Conservation (phyloP, 2,888 invertebrate species). For the Ferrisia virgata region DNA sequence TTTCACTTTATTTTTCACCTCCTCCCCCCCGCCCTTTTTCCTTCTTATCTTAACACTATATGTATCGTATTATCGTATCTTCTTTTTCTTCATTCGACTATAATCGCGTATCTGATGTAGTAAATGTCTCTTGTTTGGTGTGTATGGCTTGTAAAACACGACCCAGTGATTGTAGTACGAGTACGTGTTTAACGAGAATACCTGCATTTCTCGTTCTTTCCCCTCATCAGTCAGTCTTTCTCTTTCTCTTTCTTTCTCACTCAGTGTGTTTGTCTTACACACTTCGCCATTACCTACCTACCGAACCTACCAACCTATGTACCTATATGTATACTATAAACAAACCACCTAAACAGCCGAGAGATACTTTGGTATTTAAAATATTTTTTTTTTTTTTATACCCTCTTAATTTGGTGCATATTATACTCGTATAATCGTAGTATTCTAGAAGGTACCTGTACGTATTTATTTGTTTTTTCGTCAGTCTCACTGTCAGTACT, state of each 20-base stretch:
- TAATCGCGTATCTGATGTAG: slow-evolving; percentile 6
- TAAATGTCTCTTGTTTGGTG: not conserved
- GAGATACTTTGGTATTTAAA: not conserved
- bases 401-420: slow-evolving; percentile 16
- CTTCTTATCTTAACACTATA: not conserved
- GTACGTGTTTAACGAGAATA: slow-evolving; percentile 27
- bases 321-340: not conserved
- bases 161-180: slow-evolving; percentile 19
- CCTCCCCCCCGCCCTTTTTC: slow-evolving; percentile 47
- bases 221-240: not conserved
- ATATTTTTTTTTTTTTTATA: slow-evolving; percentile 18
- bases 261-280: no score
- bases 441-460: not conserved
- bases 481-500: not conserved
- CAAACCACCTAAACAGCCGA: not conserved
- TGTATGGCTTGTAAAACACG: slow-evolving; percentile 22
- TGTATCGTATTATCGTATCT: slow-evolving; percentile 40
- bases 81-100: slow-evolving; percentile 45
- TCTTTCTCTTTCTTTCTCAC: not conserved
- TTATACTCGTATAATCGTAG: slow-evolving; percentile 27
- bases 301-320: no score
- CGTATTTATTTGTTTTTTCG: slow-evolving; percentile 22
- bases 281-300: not conserved
- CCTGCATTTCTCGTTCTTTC: not conserved
- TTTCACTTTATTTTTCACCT: not conserved